These are phyloP conservation scores for Linyphia triangularis DNA, from an alignment of 2,888 invertebrate genomes.

Conservation along the genomic window DNA sequence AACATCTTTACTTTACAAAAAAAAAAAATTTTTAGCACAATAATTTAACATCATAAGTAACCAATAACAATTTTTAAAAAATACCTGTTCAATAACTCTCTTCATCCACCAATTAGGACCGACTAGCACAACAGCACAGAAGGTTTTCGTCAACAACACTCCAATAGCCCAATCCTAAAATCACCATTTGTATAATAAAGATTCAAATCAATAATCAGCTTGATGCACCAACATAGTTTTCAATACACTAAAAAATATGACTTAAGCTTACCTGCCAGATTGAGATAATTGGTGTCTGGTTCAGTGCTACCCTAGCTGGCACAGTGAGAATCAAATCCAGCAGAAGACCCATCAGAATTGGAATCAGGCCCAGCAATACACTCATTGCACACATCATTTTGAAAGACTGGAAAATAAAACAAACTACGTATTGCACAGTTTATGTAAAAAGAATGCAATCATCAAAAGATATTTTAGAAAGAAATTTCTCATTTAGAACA, in stretches of 20 bases:
- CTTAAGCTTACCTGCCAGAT: constrained; percentile 81
- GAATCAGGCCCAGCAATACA: constrained; percentile 92
- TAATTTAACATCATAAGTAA: too few species aligned
- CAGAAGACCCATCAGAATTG: constrained; percentile 89
- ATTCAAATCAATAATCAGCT: not conserved
- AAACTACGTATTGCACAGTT: not conserved
- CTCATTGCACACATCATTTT: constrained; percentile 86
- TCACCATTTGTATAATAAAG: not conserved
- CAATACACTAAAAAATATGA: not conserved
- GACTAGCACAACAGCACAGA: constrained; percentile 97
- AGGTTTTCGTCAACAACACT: constrained; percentile 97
- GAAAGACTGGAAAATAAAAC: constrained; percentile 82
- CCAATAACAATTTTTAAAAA: too few species aligned
- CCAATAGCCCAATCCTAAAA: constrained; percentile 96
- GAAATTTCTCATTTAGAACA: not conserved
- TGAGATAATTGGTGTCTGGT: constrained; percentile 88
- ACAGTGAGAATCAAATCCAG: constrained; percentile 93
- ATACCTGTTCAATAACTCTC: constrained; percentile 91
- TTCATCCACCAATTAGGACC: constrained; percentile 96
- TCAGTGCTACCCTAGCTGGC: constrained; percentile 93
- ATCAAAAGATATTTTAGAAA: not conserved
- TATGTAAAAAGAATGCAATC: not conserved
- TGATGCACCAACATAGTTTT: not conserved
- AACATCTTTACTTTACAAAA: too few species aligned
- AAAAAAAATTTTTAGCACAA: too few species aligned